Evolutionary conservation across 2,888 invertebrate genomes (phyloP), one percentile per base, ranked within the genome.

Genomic region (Venusia cambrica): DNA sequence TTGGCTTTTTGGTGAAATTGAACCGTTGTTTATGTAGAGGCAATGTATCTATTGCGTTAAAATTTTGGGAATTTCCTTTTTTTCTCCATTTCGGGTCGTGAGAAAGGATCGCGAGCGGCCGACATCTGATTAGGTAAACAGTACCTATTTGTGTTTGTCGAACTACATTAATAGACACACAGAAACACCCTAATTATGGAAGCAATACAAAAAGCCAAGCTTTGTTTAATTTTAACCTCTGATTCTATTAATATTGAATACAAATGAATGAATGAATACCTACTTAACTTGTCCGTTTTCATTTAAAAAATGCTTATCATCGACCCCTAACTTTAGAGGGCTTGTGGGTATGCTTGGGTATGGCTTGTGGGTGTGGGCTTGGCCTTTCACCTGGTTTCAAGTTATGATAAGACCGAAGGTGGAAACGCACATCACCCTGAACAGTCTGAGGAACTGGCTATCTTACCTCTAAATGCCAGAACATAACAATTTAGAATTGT

Each of bases 1-100:
- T 31, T 42, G 41, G 32, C 57, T 55, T 66, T 70, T 71, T 66
- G 46, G 59, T 70, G 72, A 76, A 73, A 74, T 74, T 73, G 63
- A 72, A 75, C 72, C 67, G 70, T 65, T 77, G 74, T 78, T 78
- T 80, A 77, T 76, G 71, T 77, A 70, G 71, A 76, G 73, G 78
- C 78, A 79, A 78, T 78, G 77, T 76, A 74, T 73, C 77, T 72
- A 78, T 77, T 75, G 76, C 78, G 73, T 79, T 73, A 61, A 75
- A 73, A 70, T 68, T 71, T 69, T 70, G 63, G 66, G 70, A 70
- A 68, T 73, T 72, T 67, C 59, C n/a, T 61, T 66, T 75, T 73
- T 76, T 79, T 78, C 62, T 54, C 51, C 65, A 50, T 57, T 56
- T 59, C 66, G 51, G 81, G 72, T 68, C 84, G 84, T 85, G 84